Conservation (phyloP, 2,113 vertebrate species). For the Prolemur simus region DNA sequence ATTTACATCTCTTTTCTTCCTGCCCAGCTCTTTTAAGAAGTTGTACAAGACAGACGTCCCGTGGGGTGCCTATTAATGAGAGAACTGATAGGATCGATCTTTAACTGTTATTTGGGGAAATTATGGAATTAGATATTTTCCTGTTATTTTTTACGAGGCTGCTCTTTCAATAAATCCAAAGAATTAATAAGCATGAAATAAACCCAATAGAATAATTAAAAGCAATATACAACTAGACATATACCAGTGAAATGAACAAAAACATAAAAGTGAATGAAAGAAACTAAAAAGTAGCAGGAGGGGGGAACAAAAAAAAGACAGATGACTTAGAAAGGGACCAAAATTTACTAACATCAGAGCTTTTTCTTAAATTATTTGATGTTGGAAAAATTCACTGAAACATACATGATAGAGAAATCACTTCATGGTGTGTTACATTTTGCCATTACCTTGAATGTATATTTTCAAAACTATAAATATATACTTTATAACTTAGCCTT, state of each 20-base stretch:
- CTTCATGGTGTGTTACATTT: constrained; percentile 74
- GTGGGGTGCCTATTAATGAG: too few relatives aligned
- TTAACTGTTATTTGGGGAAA: too few relatives aligned
- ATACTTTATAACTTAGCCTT: constrained; percentile 81
- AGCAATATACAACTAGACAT: background rate
- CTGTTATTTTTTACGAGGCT: too few relatives aligned
- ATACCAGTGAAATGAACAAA: background rate
- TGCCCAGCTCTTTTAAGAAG: too few relatives aligned
- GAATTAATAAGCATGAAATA: background rate
- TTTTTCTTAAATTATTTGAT: background rate
- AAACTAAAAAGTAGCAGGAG: background rate
- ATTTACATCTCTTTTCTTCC: too few relatives aligned
- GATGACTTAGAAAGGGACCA: background rate
- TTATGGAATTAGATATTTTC: too few relatives aligned
- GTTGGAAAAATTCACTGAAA: constrained; percentile 77
- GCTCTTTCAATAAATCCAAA: background rate
- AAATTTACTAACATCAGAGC: background rate
- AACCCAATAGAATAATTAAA: background rate
- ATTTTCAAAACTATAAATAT: constrained; percentile 83
- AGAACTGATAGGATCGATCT: too few relatives aligned
- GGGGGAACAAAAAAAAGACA: background rate
- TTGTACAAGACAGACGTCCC: too few relatives aligned
- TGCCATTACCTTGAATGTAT: constrained; percentile 75
- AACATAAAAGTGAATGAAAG: background rate
- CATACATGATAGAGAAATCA: constrained; percentile 76